These are phyloP conservation scores for Cercopithecus hamlyni DNA, from an alignment of 2,797 vertebrate genomes.

Conservation along the genomic window DNA sequence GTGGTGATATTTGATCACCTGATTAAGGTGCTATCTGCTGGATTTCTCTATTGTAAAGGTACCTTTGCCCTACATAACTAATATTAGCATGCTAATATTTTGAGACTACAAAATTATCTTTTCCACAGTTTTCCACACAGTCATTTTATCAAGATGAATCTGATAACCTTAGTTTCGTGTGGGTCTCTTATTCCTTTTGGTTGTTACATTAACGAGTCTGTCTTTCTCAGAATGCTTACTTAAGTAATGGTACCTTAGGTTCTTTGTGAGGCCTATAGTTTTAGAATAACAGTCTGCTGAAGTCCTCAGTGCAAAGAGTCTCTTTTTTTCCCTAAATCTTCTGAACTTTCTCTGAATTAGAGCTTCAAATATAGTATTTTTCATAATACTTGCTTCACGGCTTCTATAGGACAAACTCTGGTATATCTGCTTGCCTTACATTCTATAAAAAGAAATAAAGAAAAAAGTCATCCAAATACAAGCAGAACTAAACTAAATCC, in stretches of 20 bases:
- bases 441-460: conserved; percentile 31
- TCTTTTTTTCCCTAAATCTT: not conserved
- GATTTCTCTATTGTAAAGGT: not conserved
- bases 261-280: not conserved
- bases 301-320: not conserved
- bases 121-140: not conserved
- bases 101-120: not conserved
- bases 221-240: not conserved
- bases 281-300: not conserved
- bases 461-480: conserved; percentile 37
- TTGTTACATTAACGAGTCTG: not conserved
- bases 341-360: conserved; percentile 9
- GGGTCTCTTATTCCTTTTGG: not conserved
- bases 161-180: not conserved
- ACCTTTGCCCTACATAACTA: not conserved
- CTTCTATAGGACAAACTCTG: not conserved
- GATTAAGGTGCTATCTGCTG: not conserved
- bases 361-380: conserved; percentile 3
- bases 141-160: not conserved
- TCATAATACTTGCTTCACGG: not conserved
- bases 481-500: conserved; percentile 59
- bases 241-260: not conserved
- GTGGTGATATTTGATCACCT: not conserved
- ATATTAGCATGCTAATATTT: not conserved
- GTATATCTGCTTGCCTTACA: not conserved